A percentile compares a stretch with the other conserved stretches of the same genome.
Conservation (phyloP, 2,113 vertebrate genomes). For the Cololabis saira region DNA sequence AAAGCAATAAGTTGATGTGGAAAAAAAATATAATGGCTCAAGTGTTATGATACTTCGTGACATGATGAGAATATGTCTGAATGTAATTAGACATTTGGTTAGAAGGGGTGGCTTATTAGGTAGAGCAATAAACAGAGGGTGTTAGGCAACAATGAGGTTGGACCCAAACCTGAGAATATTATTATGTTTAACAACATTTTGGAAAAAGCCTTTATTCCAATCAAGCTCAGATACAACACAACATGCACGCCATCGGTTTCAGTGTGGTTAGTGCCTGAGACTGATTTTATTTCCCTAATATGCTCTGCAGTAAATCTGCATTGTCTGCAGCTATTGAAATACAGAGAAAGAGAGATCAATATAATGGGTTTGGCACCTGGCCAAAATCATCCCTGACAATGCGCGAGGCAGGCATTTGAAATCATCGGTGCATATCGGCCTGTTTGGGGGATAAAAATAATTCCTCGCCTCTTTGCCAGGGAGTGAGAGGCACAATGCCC, state of each 20-base stretch:
- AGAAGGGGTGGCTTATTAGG: constrained; percentile 27
- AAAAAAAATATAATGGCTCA: constrained; percentile 64
- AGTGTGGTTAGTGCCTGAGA: constrained; percentile 57
- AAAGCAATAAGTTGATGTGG: constrained; percentile 77
- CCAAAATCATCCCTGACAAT: constrained; percentile 83
- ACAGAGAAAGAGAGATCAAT: constrained; percentile 86
- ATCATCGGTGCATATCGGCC: constrained; percentile 82
- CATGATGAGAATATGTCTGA: constrained; percentile 69
- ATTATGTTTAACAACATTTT: constrained; percentile 32
- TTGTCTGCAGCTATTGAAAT: constrained; percentile 83
- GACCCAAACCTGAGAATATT: constrained; percentile 33
- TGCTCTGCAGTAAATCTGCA: constrained; percentile 83
- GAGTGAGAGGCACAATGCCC: constrained; percentile 82
- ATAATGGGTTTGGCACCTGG: constrained; percentile 85
- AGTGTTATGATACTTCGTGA: constrained; percentile 67
- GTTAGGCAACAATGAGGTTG: constrained; percentile 27
- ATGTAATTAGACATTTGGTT: constrained; percentile 70
- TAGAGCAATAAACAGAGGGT: constrained; percentile 42
- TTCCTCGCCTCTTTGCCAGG: constrained; percentile 83
- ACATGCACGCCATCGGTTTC: constrained; percentile 62
- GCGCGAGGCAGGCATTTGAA: constrained; percentile 82
- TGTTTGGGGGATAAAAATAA: constrained; percentile 84
- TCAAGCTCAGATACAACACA: constrained; percentile 15
- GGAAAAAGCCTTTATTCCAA: constrained; percentile 22
- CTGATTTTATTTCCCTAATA: constrained; percentile 83